Evolutionary conservation across 2,888 invertebrate genomes (phyloP).

Genomic region (Drosophila neoperkinsi): DNA sequence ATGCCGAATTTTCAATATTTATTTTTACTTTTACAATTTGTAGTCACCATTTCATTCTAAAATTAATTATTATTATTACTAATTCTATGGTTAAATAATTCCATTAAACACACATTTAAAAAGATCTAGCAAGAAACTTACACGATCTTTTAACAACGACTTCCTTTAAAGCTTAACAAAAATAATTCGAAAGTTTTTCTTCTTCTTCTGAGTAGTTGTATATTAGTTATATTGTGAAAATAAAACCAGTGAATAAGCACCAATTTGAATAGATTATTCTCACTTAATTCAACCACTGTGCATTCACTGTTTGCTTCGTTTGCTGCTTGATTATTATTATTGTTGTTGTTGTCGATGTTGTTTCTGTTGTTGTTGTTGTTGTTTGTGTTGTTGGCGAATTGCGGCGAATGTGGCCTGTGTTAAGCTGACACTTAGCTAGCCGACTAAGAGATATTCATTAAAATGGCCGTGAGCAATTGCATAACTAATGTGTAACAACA

Average conservation of each 20-base stretch:
- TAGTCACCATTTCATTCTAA: neutral
- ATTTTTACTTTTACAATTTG: neutral
- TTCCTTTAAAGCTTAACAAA: neutral
- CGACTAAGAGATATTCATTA: slow-evolving; percentile 69
- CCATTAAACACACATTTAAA: neutral
- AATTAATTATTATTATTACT: neutral
- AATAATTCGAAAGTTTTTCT: neutral
- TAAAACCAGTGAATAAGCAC: neutral
- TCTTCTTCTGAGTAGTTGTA: neutral
- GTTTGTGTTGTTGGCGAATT: slow-evolving; percentile 10
- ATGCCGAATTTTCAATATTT: neutral
- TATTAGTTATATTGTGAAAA: neutral
- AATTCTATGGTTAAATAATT: neutral
- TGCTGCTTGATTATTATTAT: slow-evolving; percentile 5
- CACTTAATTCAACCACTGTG: slow-evolving; percentile 36
- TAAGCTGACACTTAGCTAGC: slow-evolving; percentile 62
- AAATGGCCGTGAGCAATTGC: slow-evolving; percentile 56
- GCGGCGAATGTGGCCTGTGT: slow-evolving; percentile 39
- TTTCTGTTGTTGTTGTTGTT: slow-evolving; percentile 3
- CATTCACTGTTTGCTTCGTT: slow-evolving; percentile 13
- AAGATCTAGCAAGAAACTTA: neutral
- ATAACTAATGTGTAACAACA: slow-evolving; percentile 62
- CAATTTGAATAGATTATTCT: neutral
- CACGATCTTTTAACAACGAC: neutral
- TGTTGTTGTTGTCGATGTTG: slow-evolving; percentile 4